These are phyloP conservation scores for Willowsia nigromaculata DNA, from an alignment of 2,888 invertebrate species.

Conservation along the genomic window DNA sequence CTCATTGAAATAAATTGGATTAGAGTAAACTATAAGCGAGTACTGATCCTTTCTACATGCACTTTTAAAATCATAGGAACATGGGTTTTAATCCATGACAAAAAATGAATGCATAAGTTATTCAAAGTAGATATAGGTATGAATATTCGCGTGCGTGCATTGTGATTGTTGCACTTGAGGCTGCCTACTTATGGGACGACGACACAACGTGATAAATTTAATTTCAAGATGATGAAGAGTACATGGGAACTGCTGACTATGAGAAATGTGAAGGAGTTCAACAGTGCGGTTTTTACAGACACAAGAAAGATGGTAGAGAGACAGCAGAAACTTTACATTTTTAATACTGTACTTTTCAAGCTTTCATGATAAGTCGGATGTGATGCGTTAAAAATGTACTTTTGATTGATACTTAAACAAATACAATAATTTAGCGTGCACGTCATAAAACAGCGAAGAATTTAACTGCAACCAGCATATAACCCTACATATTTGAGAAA, in stretches of 20 bases:
- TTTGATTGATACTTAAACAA: conserved; percentile 37
- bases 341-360: not conserved
- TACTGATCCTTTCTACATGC: not conserved
- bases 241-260: not conserved
- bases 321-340: not conserved
- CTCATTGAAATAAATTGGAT: conserved; percentile 12
- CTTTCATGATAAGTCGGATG: not conserved
- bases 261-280: not conserved
- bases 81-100: too few relatives aligned
- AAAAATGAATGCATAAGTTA: too few relatives aligned
- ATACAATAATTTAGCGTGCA: conserved; percentile 14
- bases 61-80: not conserved
- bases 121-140: not conserved
- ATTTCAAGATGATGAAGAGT: not conserved
- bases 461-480: not conserved
- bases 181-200: not conserved
- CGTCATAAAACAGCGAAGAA: not conserved
- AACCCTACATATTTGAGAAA: not conserved
- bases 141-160: not conserved
- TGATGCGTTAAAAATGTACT: conserved; percentile 20
- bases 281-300: not conserved
- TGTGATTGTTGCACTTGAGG: not conserved
- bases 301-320: not conserved
- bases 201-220: not conserved
- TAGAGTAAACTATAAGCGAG: not conserved